phyloP scores from a whole-genome alignment of 2,113 vertebrate genomes.

The Chrysochloris asiatica region DNA sequence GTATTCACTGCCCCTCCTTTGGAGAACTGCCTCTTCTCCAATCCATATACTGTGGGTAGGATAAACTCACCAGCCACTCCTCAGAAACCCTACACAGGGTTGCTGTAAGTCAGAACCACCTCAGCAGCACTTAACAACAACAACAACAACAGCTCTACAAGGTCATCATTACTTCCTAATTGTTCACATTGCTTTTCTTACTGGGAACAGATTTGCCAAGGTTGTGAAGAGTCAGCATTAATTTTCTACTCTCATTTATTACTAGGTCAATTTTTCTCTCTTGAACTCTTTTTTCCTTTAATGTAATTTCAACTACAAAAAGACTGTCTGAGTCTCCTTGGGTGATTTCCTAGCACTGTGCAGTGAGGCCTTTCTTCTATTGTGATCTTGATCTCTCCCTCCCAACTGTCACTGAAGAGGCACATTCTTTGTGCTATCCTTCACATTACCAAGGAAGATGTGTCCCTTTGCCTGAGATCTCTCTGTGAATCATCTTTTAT shows the following conservation, averaged over 20 bases:
- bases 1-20: too few species aligned
- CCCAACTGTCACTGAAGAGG: not conserved
- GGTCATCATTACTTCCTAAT: not conserved
- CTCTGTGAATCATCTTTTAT: not conserved
- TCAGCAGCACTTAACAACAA: too few species aligned
- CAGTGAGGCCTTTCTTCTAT: conserved; percentile 19
- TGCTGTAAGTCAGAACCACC: too few species aligned
- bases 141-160: too few species aligned
- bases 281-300: conserved; percentile 45
- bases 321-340: not conserved
- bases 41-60: too few species aligned
- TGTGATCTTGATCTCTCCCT: not conserved
- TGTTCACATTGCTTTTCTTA: not conserved
- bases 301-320: conserved; percentile 45
- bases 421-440: not conserved
- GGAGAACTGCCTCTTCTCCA: too few species aligned
- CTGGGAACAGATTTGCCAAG: not conserved
- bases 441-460: not conserved
- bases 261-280: conserved; percentile 38
- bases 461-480: not conserved
- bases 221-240: not conserved
- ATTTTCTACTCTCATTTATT: conserved; percentile 50
- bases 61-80: too few species aligned
- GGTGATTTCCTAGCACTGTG: not conserved
- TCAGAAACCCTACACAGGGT: too few species aligned